A percentile compares a stretch with the other conserved stretches of the same genome.
These are phyloP conservation scores for Mythimna vitellina DNA, from an alignment of 2,888 invertebrate genomes.

Conservation along the genomic window DNA sequence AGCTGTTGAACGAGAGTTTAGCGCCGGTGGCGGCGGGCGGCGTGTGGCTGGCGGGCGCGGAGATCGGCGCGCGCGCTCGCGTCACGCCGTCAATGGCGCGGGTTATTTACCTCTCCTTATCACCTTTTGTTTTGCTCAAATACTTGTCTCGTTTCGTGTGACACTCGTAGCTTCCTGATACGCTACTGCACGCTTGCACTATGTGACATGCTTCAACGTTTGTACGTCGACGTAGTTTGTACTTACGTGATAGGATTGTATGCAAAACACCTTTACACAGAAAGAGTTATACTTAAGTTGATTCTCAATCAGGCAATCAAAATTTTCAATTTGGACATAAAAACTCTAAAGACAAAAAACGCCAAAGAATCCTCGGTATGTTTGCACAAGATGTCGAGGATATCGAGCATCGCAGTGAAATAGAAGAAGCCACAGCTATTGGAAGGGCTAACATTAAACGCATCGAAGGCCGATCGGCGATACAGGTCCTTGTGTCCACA, in stretches of 20 bases:
- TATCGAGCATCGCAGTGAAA: conserved; percentile 83
- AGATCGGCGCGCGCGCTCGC: conserved; percentile 66
- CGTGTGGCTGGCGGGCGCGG: conserved; percentile 47
- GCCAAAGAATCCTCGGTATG: conserved; percentile 69
- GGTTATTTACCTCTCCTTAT: conserved; percentile 90
- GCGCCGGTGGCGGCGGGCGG: conserved; percentile 66
- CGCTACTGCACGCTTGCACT: conserved; percentile 59
- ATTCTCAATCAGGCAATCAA: conserved; percentile 25
- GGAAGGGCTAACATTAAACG: conserved; percentile 86
- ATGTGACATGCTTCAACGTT: conserved; percentile 30
- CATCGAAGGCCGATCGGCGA: conserved; percentile 89
- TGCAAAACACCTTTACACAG: background rate
- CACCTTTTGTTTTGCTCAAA: conserved; percentile 90
- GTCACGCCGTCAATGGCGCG: conserved; percentile 87
- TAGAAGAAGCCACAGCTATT: conserved; percentile 84
- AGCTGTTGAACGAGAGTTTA: conserved; percentile 77
- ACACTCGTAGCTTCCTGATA: conserved; percentile 75
- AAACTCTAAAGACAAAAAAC: conserved; percentile 56
- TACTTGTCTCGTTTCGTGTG: conserved; percentile 80
- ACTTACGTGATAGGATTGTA: conserved; percentile 3
- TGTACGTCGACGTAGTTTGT: conserved; percentile 5
- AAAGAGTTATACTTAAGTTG: background rate
- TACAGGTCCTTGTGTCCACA: conserved; percentile 90
- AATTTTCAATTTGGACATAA: conserved; percentile 25
- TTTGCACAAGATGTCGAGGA: conserved; percentile 82